These are phyloP conservation scores for Tachypleus tridentatus DNA, from an alignment of 1,140 invertebrate species.

Conservation along the genomic window DNA sequence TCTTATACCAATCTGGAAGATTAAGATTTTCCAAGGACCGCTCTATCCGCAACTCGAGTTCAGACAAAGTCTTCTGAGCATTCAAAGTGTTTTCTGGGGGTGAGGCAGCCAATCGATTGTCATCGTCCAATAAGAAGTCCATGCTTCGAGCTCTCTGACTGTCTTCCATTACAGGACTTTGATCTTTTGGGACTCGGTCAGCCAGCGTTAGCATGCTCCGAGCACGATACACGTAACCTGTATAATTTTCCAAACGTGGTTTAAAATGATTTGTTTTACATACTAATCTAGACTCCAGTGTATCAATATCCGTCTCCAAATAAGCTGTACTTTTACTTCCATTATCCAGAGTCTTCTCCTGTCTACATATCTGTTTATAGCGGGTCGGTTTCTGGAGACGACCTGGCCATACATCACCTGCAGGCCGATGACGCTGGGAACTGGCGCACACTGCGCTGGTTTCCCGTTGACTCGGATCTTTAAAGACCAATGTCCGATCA, in stretches of 20 bases:
- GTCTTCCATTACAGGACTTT: too few relatives aligned
- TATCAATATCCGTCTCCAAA: conserved; percentile 76
- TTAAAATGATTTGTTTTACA: neutral
- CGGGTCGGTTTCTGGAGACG: neutral
- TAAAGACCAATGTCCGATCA: neutral
- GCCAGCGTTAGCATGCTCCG: conserved; percentile 5
- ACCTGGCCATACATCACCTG: neutral
- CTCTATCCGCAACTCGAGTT: conserved; percentile 83
- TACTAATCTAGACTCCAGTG: conserved; percentile 23
- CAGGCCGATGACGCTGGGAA: neutral
- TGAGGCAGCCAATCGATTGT: conserved; percentile 65
- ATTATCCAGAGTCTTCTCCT: neutral
- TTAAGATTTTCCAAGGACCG: conserved; percentile 82
- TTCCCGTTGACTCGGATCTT: neutral
- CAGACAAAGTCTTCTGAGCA: conserved; percentile 49
- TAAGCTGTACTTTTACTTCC: conserved; percentile 37
- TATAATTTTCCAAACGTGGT: conserved; percentile 13
- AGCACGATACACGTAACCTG: conserved; percentile 26
- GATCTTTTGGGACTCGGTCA: too few relatives aligned
- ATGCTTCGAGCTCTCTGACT: conserved; percentile 57
- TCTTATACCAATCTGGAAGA: conserved; percentile 90
- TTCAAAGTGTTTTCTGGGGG: conserved; percentile 81
- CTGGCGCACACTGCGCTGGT: neutral
- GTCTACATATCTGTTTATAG: neutral
- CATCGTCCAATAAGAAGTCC: conserved; percentile 84